A percentile compares a stretch with the other conserved stretches of the same genome.
Conservation (phyloP, 2,888 invertebrate species). For the Cataglyphis albicans region DNA sequence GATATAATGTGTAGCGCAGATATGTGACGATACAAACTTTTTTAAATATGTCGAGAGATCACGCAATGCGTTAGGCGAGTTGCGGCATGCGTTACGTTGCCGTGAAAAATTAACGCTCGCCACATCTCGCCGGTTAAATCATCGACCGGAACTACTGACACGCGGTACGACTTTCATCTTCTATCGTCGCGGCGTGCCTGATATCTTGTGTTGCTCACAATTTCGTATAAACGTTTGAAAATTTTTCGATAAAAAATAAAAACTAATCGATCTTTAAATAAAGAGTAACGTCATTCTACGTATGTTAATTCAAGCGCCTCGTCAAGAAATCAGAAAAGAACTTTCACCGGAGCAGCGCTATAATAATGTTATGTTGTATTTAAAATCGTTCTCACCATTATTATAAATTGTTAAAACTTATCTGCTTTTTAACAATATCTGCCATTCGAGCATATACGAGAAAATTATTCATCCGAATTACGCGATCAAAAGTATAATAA, state of each 20-base stretch:
- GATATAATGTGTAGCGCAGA: constrained; percentile 20
- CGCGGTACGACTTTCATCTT: constrained; percentile 41
- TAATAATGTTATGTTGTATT: constrained; percentile 68
- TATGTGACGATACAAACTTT: constrained; percentile 10
- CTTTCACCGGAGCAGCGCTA: constrained; percentile 71
- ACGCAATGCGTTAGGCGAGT: neutral
- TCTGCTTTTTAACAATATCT: constrained; percentile 57
- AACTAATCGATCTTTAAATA: constrained; percentile 31
- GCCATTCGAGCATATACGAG: constrained; percentile 24
- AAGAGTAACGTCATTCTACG: constrained; percentile 56
- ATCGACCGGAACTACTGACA: constrained; percentile 46
- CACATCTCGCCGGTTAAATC: constrained; percentile 31
- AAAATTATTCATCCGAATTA: constrained; percentile 8
- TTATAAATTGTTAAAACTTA: constrained; percentile 63
- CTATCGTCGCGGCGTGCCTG: constrained; percentile 19
- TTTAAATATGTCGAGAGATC: neutral
- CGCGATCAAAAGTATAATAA: neutral
- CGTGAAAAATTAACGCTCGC: constrained; percentile 32
- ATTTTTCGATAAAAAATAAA: neutral
- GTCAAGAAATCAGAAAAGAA: constrained; percentile 57
- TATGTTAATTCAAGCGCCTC: constrained; percentile 59
- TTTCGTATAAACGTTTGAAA: neutral
- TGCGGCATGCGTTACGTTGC: constrained; percentile 20
- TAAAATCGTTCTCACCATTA: constrained; percentile 61
- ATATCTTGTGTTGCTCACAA: constrained; percentile 20